Evolutionary conservation across 2,797 vertebrate genomes (phyloP).

Genomic region (Pseudochromis fuscus): DNA sequence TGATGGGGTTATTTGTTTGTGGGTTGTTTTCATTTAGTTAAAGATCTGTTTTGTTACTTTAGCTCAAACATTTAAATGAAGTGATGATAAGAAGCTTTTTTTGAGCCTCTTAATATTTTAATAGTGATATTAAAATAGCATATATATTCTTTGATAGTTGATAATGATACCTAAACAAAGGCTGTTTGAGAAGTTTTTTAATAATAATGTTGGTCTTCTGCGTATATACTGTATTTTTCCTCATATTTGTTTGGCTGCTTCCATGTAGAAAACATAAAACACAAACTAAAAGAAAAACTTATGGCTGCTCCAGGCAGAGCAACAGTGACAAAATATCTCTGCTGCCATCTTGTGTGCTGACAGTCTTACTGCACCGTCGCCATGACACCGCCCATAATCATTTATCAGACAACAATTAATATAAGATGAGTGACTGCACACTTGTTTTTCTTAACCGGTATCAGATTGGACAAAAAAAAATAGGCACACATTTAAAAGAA

Average conservation of each 20-base stretch:
- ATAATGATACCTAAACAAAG: too few relatives aligned
- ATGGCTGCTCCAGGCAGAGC: neutral
- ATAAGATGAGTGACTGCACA: neutral
- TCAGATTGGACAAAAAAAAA: neutral
- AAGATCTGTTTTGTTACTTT: too few relatives aligned
- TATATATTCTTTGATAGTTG: neutral
- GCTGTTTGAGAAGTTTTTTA: neutral
- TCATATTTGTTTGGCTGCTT: neutral
- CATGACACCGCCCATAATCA: neutral
- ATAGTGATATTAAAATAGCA: neutral
- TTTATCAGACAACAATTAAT: neutral
- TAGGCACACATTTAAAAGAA: neutral
- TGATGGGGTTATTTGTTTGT: too few relatives aligned
- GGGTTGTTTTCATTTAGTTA: too few relatives aligned
- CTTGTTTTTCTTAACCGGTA: neutral
- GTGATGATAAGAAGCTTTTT: neutral
- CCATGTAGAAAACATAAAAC: neutral
- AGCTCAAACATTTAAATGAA: neutral
- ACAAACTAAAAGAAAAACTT: neutral
- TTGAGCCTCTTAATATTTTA: neutral
- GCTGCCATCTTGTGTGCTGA: conserved; percentile 70
- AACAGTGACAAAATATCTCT: conserved; percentile 38
- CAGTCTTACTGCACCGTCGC: conserved; percentile 42
- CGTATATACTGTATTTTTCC: neutral
- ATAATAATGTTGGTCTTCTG: neutral